Evolutionary conservation across 2,888 invertebrate species (phyloP), one percentile per base, ranked within the genome.

Genomic region (Phaedon cochleariae): DNA sequence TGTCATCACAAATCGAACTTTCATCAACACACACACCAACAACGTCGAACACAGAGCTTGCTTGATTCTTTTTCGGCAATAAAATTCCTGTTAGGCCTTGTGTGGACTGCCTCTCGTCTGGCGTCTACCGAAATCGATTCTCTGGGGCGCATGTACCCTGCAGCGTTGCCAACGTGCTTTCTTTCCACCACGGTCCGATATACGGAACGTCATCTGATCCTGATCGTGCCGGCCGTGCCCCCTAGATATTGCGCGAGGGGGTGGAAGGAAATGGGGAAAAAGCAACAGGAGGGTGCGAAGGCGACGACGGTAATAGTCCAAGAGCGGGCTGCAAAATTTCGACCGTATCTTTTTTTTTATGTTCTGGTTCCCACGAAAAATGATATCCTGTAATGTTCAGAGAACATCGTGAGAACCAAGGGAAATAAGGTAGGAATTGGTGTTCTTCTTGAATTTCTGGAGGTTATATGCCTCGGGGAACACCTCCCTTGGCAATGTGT

Each of bases 121-220:
- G 80, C 80, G 81, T 81, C 81, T 80, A 74, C 73, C 70, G 75
- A 78, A 81, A 83, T 83, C 83, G 82, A 83, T 83, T 79, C 74
- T 78, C 71, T 78, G 78, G 79, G 77, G 82, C 83, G 83, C 83
- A 82, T 82, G 83, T 79, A 79, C 81, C 75, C 74, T 80, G 12
- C 67, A 71, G 57, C 69, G 64, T 64, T 37, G 51, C 41, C 62
- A 53, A 54, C 58, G 68, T 69, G 67, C 66, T 74, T 74, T 64
- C 66, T 74, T 74, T 64, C 64, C 62, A 78, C 80, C 79, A 78
- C 79, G 77, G 78, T 74, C 73, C 69, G 62, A 69, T 64, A 59
- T 59, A 63, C 58, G 49, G 62, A 74, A 75, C 60, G 60, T 45
- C 77, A 77, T 76, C 73, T 77, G 77, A 77, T 74, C 70, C 10